These are phyloP conservation scores for Rhopalosiphum nymphaeae DNA, from an alignment of 2,888 invertebrate species.

Conservation along the genomic window DNA sequence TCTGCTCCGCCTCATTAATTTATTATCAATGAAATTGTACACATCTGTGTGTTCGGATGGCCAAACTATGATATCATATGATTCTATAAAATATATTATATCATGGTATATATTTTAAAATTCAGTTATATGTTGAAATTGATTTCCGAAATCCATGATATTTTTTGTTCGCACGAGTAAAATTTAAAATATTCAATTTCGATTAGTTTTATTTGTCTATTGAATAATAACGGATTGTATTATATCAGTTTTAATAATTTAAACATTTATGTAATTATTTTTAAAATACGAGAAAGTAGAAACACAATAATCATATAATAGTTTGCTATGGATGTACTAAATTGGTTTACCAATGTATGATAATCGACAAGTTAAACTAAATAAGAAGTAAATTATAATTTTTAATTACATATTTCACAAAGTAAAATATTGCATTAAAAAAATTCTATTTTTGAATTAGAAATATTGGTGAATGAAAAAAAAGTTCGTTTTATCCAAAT, in stretches of 20 bases:
- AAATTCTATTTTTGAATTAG: not conserved
- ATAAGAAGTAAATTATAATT: not conserved
- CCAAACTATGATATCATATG: not conserved
- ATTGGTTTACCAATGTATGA: not conserved
- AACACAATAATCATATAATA: not conserved
- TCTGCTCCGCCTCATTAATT: not conserved
- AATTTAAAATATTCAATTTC: not conserved
- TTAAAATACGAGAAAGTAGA: not conserved
- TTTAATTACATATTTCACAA: not conserved
- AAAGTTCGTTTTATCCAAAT: not conserved
- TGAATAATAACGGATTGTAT: not conserved
- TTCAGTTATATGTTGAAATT: not conserved
- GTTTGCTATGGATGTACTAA: not conserved
- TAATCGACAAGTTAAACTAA: not conserved
- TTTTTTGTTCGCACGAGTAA: not conserved
- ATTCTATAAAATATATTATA: not conserved
- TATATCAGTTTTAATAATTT: not conserved
- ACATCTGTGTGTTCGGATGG: not conserved
- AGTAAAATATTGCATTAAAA: not conserved
- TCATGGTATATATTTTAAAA: not conserved
- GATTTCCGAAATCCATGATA: not conserved
- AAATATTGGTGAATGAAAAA: not conserved
- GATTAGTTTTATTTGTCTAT: not conserved
- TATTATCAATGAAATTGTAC: not conserved
- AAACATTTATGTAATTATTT: not conserved